Evolutionary conservation across 1,140 invertebrate genomes (phyloP).

Genomic region (Platyscapa corneri): DNA sequence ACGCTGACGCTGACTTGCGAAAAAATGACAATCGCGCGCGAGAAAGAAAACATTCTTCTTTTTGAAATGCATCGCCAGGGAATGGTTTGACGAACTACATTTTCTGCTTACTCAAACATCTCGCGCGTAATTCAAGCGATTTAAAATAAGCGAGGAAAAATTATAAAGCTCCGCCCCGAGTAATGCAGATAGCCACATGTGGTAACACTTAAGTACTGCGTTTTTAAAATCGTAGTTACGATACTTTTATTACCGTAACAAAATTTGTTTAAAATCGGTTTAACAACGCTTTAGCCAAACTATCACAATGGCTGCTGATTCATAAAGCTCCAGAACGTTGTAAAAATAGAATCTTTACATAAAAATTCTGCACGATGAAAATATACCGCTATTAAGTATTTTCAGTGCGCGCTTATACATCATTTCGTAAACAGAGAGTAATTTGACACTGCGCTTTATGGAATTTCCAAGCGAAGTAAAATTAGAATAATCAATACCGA

Average conservation of each 20-base stretch:
- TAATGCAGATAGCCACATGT: neutral
- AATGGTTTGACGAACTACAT: neutral
- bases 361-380: neutral
- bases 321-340: neutral
- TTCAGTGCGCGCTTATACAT: neutral
- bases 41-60: neutral
- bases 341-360: neutral
- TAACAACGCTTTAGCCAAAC: neutral
- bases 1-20: slow-evolving; percentile 4
- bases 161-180: neutral
- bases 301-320: neutral
- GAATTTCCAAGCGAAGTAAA: neutral
- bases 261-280: neutral
- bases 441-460: neutral
- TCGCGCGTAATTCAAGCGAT: neutral
- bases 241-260: neutral
- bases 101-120: neutral
- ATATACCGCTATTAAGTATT: neutral
- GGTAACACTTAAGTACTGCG: neutral
- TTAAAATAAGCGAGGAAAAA: neutral
- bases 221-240: neutral
- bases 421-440: neutral
- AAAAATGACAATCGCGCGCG: neutral
- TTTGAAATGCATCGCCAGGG: neutral
- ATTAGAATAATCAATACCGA: neutral